Conservation (phyloP, 2,888 invertebrate species). For the Zootermopsis nevadensis region DNA sequence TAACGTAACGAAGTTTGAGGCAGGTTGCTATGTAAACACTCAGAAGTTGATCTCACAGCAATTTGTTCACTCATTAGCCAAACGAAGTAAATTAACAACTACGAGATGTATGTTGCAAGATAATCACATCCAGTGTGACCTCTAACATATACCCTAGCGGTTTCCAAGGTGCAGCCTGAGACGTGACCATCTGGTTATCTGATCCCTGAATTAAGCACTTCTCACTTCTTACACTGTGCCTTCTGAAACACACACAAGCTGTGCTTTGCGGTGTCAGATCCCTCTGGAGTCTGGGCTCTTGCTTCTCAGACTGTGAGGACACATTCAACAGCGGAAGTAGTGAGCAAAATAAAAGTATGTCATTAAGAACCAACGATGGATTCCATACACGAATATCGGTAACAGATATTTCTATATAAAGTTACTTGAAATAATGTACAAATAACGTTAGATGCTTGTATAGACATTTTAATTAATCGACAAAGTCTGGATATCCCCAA, state of each 20-base stretch:
- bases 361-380: too few relatives aligned
- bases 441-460: too few relatives aligned
- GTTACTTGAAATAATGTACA: too few relatives aligned
- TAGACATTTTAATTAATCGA: too few relatives aligned
- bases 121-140: neutral
- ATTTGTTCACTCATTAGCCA: slow-evolving; percentile 11
- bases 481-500: too few relatives aligned
- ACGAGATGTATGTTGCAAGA: neutral
- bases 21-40: neutral
- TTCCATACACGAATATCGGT: too few relatives aligned
- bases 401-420: too few relatives aligned
- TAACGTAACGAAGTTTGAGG: neutral
- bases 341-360: too few relatives aligned
- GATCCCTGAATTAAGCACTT: neutral
- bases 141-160: neutral
- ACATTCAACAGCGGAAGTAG: too few relatives aligned
- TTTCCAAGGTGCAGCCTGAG: neutral
- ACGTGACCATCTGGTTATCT: neutral
- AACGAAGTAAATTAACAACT: neutral
- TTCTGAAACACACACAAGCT: neutral
- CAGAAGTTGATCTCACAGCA: neutral
- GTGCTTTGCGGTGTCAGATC: neutral
- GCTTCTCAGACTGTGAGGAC: too few relatives aligned
- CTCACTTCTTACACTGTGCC: neutral
- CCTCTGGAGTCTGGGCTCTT: neutral